Conservation (phyloP, 2,797 vertebrate genomes). For the Cossypha polioptera region DNA sequence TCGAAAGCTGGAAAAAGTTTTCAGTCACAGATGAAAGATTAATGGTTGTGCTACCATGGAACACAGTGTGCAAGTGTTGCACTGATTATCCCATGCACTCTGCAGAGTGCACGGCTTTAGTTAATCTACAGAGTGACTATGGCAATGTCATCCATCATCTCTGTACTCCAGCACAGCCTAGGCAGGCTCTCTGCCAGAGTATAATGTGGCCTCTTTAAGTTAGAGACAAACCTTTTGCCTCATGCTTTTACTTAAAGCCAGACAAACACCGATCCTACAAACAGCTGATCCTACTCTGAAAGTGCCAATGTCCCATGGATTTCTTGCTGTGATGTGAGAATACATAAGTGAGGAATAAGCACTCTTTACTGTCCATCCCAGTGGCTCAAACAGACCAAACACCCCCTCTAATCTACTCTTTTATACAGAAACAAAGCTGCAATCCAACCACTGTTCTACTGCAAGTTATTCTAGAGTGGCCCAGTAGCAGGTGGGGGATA, state of each 20-base stretch:
- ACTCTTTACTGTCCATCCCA: not conserved
- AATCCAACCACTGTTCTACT: not conserved
- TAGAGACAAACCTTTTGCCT: not conserved
- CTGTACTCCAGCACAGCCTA: not conserved
- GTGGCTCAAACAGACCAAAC: not conserved
- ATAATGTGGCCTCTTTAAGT: not conserved
- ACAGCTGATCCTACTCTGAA: not conserved
- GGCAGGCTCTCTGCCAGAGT: not conserved
- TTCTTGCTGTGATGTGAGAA: not conserved
- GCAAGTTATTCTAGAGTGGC: not conserved
- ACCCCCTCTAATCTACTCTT: not conserved
- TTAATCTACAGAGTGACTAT: not conserved
- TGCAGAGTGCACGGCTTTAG: not conserved
- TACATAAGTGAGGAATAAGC: not conserved
- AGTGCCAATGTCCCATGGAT: fast-evolving
- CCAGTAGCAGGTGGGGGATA: not conserved
- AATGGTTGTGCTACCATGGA: not conserved
- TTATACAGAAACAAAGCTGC: not conserved
- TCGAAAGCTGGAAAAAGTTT: slow-evolving; percentile 46
- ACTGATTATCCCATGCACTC: not conserved
- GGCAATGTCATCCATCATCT: not conserved
- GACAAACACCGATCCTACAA: not conserved
- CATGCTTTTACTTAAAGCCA: not conserved
- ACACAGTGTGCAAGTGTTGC: slow-evolving; percentile 21
- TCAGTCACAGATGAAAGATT: slow-evolving; percentile 30